phyloP scores from a whole-genome alignment of 2,888 invertebrate species.

The Macrosoma leucophasiata region DNA sequence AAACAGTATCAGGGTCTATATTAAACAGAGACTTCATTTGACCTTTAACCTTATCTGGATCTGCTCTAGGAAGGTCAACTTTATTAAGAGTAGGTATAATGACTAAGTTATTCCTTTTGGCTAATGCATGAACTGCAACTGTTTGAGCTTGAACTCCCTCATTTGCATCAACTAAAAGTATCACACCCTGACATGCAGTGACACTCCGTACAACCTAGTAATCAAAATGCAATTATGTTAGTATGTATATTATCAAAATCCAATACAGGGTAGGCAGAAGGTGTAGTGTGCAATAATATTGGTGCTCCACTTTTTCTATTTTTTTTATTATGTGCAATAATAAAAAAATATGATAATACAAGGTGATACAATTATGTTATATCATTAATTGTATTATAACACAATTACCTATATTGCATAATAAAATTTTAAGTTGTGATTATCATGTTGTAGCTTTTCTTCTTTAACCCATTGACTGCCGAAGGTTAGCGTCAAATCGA shows the following conservation, averaged over 20 bases:
- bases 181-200: slow-evolving; percentile 95
- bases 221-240: slow-evolving; percentile 5
- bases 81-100: slow-evolving; percentile 97
- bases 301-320: too few species aligned
- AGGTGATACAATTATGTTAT: too few species aligned
- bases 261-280: too few species aligned
- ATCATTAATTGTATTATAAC: too few species aligned
- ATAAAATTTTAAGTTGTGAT: too few species aligned
- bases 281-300: too few species aligned
- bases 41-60: slow-evolving; percentile 86
- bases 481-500: too few species aligned
- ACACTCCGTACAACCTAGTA: slow-evolving; percentile 87
- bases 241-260: background rate
- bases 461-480: too few species aligned
- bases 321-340: too few species aligned
- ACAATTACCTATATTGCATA: too few species aligned
- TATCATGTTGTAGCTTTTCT: too few species aligned
- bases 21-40: slow-evolving; percentile 90
- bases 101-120: slow-evolving; percentile 85
- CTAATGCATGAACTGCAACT: slow-evolving; percentile 96
- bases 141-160: slow-evolving; percentile 98
- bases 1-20: slow-evolving; percentile 81
- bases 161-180: slow-evolving; percentile 96
- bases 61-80: slow-evolving; percentile 94
- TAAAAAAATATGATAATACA: too few species aligned